Evolutionary conservation across 2,113 vertebrate genomes (phyloP).

Genomic region (Neodon shergylaensis): DNA sequence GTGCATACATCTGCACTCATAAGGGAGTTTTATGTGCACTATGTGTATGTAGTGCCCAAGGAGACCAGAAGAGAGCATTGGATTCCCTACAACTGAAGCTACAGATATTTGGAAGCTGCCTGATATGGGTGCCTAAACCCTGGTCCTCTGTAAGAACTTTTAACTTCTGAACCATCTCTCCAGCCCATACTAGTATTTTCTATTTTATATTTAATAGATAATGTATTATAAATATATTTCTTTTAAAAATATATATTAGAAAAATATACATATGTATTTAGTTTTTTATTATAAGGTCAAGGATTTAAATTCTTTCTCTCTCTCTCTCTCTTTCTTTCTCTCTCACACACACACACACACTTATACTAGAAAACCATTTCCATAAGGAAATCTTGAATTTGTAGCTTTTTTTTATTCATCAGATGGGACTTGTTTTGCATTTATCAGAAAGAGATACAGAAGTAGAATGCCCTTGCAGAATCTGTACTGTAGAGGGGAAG

Average conservation of each 20-base stretch:
- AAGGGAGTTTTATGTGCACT: not conserved
- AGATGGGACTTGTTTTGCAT: not conserved
- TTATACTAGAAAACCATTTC: not conserved
- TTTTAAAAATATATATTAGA: not conserved
- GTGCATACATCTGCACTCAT: not conserved
- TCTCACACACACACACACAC: not conserved
- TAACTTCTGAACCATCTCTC: not conserved
- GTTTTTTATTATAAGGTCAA: conserved; percentile 23
- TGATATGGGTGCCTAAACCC: not conserved
- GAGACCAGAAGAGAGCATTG: not conserved
- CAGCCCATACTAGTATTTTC: not conserved
- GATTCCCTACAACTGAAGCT: not conserved
- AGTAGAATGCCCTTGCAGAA: not conserved
- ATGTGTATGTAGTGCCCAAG: not conserved
- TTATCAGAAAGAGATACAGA: not conserved
- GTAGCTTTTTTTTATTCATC: conserved; percentile 19
- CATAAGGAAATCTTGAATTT: not conserved
- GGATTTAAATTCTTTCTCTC: not conserved
- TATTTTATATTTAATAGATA: not conserved
- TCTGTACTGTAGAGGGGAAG: not conserved
- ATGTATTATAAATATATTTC: not conserved
- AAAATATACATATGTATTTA: not conserved
- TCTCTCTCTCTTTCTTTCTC: not conserved
- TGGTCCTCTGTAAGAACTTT: not conserved
- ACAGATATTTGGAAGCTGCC: not conserved